Base-by-base conservation (phyloP, 2,797 vertebrate genomes). In the Sebastiscus albofasciatus region DNA sequence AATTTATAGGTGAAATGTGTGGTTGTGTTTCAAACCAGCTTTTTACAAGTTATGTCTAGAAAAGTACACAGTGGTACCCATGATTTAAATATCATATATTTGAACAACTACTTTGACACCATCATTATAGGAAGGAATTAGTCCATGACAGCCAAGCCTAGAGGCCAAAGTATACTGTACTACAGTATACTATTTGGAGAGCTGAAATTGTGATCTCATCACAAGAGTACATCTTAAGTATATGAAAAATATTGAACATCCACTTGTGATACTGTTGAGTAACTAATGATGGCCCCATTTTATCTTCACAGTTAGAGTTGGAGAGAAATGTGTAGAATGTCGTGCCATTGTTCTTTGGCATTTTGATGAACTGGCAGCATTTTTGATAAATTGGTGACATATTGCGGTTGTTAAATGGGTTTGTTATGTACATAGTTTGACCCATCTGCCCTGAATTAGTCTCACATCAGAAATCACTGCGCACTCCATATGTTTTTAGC, bases 361-460 rank as follows among this genome's bases (percentile, higher is more conserved):
- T 79, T 85, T 84, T 75, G 34, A 20, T 64, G 54, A 88, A 62
- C 66, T 84, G 56, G 62, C 77, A 59, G 13, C 65, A 4, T 80
- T 42, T 46, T 75, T 80, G 62, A 83, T 87, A 64, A 83, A 80
- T 66, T 81, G 60, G 42, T 75, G 84, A 90, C 78, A 84, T 84
- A 69, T 69, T 80, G 72, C 77, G 77, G 81, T 46, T 74, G 66
- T 87, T 90, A 77, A 87, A 86, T 76, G 54, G 39, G 56, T 82
- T 87, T 78, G 67, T 89, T 88, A 58, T 83, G 69, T 52, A 86
- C 81, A 60, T 71, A 83, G 62, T 79, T 78, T 55, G 74, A 82
- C 81, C 92, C 87, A 90, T 91, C 87, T 89, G 88, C 85, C 87
- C 76, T 79, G 60, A 81, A 80, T 89, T 83, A 89, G 58, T 67